Conservation (phyloP, 2,113 vertebrate species). For the Alectura lathami region DNA sequence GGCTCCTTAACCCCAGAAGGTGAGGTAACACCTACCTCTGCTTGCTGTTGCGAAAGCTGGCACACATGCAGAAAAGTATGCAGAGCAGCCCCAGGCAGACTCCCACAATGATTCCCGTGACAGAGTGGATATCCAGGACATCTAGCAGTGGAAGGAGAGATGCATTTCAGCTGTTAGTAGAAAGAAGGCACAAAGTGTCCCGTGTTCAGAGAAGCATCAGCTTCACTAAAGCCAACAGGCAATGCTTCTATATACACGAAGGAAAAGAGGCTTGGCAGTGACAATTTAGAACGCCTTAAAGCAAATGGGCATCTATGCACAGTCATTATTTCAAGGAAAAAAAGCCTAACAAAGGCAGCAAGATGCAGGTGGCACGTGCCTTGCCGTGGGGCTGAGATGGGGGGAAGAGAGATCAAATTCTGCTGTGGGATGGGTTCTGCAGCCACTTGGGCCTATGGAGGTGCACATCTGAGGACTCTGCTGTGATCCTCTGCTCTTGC, state of each 20-base stretch:
- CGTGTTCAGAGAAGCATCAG: not conserved
- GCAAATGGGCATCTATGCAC: not conserved
- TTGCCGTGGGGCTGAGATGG: not conserved
- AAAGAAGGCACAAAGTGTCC: not conserved
- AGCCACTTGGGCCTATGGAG: not conserved
- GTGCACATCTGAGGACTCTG: not conserved
- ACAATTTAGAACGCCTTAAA: not conserved
- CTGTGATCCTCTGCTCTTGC: not conserved
- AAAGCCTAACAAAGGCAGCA: not conserved
- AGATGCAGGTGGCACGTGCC: not conserved
- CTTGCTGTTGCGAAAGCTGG: constrained; percentile 89
- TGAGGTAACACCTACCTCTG: constrained; percentile 77
- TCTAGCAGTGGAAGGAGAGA: constrained; percentile 68
- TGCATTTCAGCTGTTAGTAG: not conserved
- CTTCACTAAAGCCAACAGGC: not conserved
- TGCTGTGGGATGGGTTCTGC: not conserved
- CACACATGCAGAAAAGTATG: constrained; percentile 94
- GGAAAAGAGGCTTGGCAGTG: not conserved
- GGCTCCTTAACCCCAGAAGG: not conserved
- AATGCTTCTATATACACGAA: not conserved
- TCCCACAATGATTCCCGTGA: constrained; percentile 94
- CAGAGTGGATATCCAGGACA: constrained; percentile 89
- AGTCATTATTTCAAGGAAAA: not conserved
- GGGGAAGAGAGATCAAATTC: not conserved
- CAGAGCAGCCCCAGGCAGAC: constrained; percentile 94